Base-by-base conservation (phyloP, 1,140 invertebrate species). In the Drosophila littoralis region DNA sequence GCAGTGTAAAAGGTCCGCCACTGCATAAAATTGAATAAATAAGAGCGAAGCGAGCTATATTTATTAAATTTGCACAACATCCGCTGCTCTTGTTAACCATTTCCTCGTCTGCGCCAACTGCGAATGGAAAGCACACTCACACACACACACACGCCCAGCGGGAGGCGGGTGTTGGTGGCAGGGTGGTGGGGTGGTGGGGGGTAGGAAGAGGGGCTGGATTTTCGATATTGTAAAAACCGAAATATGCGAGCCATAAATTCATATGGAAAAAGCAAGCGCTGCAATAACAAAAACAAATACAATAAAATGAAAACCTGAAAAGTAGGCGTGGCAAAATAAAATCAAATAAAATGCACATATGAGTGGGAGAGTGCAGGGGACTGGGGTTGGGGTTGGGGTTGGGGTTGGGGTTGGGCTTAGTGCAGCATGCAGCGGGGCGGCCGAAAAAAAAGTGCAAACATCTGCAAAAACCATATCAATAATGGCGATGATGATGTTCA, bases 21-120 rank as follows among this genome's bases (percentile, higher is more conserved):
- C 73, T 63, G 73, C 57, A 71, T 66, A 40, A 68, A 61, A 74
- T 86, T 77, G 70, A 79, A 86, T 77, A 82, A 82, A 83, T 66
- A 88, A 79, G 58, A 76, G 75, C 57, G 54, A 64, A 71, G 63
- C 79, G 79, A 86, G 65, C 61, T 77, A 77, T 77, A 79, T 86
- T 86, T 86, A 86, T 86, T 88, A 86, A 86, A 86, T 86, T 88
- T 86, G 70, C 83, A 82, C 83, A 86, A 86, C 83, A 88, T 86
- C 83, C 83, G 83, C 59, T 77, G 79, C 73, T 74, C 68, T 88
- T 86, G 83, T 86, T 86, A 88, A 82, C 83, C 84, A 82, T 82
- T 79, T 86, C 79, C 82, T 79, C 86, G 71, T 71, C 54, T 35
- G 57, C 68, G 68, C 79, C 76, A 77, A 69, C 65, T 43, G 13